Base-by-base conservation (phyloP, 2,113 vertebrate genomes). In the Hymenochirus boettgeri region DNA sequence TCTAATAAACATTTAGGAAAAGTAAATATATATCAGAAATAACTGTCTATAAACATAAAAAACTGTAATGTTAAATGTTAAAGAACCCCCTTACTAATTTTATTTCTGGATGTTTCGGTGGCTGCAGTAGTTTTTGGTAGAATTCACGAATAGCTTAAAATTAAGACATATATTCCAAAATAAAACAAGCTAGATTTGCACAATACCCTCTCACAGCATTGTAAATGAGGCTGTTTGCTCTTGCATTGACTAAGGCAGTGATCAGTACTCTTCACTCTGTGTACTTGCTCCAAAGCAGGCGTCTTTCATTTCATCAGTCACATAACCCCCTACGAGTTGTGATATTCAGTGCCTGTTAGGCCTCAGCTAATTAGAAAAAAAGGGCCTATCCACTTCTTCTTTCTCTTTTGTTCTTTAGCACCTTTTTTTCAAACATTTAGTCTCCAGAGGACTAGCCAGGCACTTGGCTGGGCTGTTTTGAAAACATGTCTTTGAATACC, bases 401-500 rank as follows among this genome's bases (percentile, higher is more conserved):
- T 77, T 78, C 63, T 61, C 75, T 88, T 91, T 89, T 89, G 90
- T 87, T 86, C 82, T 89, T 85, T 86, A 83, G 83, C 84, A 90
- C 87, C 85, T 87, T 86, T 89, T 70, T 69, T 69, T 88, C 76
- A 81, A 86, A 88, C 90, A 79, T 92, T 95, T 91, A 86, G 89
- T 93, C 91, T 92, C 89, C 86, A 89, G 90, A 90, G 88, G 78
- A 81, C 85, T 84, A 87, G 85, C 83, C 86, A 82, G 91, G 88
- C 90, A 91, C 92, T 97, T 90, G 92, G 93, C 91, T 80, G 89
- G 91, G 90, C 90, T 98, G 91, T 97, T 98, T 97, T 95, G 86
- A 97, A 97, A 98, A 97, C 94, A 96, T 77, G 85, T 90, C 86
- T 92, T 91, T 98, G 91, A 98, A 96, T 96, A 90, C 85, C 85